These are phyloP conservation scores for Polietes domitor DNA, from an alignment of 2,888 invertebrate species.

Conservation along the genomic window DNA sequence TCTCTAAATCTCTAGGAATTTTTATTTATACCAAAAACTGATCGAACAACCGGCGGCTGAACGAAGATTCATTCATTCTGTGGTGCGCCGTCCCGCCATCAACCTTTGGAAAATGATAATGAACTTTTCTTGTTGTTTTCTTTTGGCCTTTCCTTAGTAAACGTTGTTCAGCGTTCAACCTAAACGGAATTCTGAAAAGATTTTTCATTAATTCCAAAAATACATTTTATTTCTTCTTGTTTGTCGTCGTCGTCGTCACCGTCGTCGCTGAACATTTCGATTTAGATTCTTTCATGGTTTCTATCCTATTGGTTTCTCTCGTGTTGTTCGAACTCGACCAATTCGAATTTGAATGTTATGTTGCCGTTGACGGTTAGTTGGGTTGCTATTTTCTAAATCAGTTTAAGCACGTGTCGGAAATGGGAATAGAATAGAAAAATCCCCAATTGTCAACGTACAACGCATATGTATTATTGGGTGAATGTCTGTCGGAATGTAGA, in stretches of 20 bases:
- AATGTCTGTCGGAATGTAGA: constrained; percentile 23
- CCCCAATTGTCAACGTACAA: constrained; percentile 20
- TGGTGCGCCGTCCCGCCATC: background rate
- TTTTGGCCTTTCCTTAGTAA: too few relatives aligned
- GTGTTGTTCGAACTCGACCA: constrained; percentile 51
- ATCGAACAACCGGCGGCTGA: background rate
- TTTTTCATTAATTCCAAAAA: constrained; percentile 58
- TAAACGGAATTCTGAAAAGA: constrained; percentile 19
- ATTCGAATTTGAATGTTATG: constrained; percentile 41
- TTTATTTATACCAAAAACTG: constrained; percentile 6
- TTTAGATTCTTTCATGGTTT: background rate
- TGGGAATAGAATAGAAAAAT: constrained; percentile 34
- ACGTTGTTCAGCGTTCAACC: constrained; percentile 8
- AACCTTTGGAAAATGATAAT: constrained; percentile 61
- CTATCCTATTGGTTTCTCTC: background rate
- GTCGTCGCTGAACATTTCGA: background rate
- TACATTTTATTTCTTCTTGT: constrained; percentile 40
- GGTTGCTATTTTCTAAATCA: constrained; percentile 9
- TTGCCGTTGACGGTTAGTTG: background rate
- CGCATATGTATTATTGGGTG: background rate
- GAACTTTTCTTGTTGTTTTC: constrained; percentile 46
- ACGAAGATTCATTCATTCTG: background rate
- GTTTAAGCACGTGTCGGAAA: constrained; percentile 55
- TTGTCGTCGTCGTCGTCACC: background rate
- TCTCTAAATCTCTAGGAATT: background rate